Percentiles rank a stretch among this genome's conserved stretches.
Conservation (phyloP, 2,797 vertebrate genomes). For the Peromyscus nudipes region DNA sequence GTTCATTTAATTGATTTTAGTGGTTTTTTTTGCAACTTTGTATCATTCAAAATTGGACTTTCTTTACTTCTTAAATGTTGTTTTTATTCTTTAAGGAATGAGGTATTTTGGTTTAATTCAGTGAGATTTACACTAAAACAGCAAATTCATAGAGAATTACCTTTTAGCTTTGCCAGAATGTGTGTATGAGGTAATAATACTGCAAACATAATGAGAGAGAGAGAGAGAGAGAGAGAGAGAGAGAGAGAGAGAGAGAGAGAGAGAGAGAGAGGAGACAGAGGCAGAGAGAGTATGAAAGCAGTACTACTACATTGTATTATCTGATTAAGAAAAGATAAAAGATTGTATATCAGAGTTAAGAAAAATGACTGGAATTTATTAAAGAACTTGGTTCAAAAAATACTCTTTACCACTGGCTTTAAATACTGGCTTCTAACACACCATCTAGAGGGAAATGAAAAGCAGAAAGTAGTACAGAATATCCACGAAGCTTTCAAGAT, state of each 20-base stretch:
- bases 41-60: not conserved
- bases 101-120: not conserved
- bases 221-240: too few relatives aligned
- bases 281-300: not conserved
- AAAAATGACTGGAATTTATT: not conserved
- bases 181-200: not conserved
- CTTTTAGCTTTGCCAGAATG: not conserved
- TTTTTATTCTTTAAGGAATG: not conserved
- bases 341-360: not conserved
- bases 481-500: not conserved
- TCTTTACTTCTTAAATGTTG: not conserved
- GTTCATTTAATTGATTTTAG: conserved; percentile 1
- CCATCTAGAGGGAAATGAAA: not conserved
- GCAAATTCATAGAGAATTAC: not conserved
- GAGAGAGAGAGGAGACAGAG: not conserved
- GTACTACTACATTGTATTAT: not conserved
- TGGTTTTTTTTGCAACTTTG: not conserved
- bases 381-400: not conserved
- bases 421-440: not conserved
- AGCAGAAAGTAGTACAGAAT: not conserved
- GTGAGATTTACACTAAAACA: not conserved
- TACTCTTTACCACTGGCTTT: not conserved
- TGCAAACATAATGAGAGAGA: not conserved
- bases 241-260: not conserved
- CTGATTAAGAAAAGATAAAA: not conserved